phyloP scores from a whole-genome alignment of 2,797 vertebrate genomes.

The Arremon brunneinucha region DNA sequence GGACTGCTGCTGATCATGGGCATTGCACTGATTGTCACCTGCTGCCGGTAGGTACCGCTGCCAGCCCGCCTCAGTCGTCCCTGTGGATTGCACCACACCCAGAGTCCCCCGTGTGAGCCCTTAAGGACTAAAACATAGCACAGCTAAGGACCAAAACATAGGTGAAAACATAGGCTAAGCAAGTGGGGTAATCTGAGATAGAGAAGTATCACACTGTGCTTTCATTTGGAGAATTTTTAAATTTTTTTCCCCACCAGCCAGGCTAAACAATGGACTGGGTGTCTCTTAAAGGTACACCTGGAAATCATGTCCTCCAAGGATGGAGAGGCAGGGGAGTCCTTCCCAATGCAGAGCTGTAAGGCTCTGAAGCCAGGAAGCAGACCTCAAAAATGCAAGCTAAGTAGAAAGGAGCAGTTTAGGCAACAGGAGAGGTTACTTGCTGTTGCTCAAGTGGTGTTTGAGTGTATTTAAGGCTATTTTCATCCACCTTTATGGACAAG shows the following conservation, averaged over 20 bases:
- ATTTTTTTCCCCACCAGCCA: not conserved
- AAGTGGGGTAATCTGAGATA: not conserved
- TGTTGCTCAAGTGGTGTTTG: not conserved
- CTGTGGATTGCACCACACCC: not conserved
- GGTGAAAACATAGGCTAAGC: not conserved
- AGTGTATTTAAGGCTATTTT: not conserved
- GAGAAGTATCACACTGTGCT: not conserved
- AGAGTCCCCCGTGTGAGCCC: not conserved
- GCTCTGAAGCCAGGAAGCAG: not conserved
- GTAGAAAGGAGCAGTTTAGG: not conserved
- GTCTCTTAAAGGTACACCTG: not conserved
- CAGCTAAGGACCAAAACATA: not conserved
- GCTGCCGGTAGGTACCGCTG: slow-evolving; percentile 84
- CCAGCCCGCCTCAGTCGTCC: not conserved
- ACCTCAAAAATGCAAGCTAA: not conserved
- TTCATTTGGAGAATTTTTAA: not conserved
- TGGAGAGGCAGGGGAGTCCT: not conserved
- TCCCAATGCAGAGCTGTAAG: not conserved
- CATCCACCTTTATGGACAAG: not conserved
- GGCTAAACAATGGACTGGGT: not conserved
- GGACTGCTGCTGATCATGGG: slow-evolving; percentile 88
- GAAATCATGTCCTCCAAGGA: not conserved
- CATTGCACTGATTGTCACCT: slow-evolving; percentile 88
- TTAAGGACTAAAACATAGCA: not conserved
- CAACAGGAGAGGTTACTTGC: not conserved